Percentiles rank a stretch among this genome's conserved stretches.
These are phyloP conservation scores for Parnassius orleans DNA, from an alignment of 2,888 invertebrate genomes.

Conservation along the genomic window DNA sequence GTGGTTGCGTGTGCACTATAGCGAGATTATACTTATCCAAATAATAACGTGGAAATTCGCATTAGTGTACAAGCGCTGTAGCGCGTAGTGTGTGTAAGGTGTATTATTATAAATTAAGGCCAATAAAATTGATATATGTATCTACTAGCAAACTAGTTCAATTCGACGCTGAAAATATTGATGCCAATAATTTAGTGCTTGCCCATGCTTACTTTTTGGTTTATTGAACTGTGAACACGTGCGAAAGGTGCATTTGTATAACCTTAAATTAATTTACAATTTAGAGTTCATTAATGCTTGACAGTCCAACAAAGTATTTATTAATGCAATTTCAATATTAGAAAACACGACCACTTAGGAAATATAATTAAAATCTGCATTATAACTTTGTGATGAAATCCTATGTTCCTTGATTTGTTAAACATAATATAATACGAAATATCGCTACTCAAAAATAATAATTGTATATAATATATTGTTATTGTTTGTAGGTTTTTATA, in stretches of 20 bases:
- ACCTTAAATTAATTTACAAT: too few species aligned
- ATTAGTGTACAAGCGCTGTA: background rate
- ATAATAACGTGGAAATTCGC: background rate
- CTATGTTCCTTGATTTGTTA: background rate
- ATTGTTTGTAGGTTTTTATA: constrained; percentile 45
- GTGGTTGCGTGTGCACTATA: background rate
- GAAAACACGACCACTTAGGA: too few species aligned
- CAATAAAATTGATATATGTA: too few species aligned
- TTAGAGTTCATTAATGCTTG: too few species aligned
- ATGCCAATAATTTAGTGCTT: constrained; percentile 3
- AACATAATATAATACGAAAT: constrained; percentile 1
- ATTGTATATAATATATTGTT: constrained; percentile 54
- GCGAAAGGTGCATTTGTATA: too few species aligned
- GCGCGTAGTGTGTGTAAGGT: too few species aligned
- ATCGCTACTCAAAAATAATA: constrained; percentile 15
- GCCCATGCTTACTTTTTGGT: background rate
- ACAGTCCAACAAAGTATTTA: too few species aligned
- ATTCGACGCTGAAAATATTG: background rate
- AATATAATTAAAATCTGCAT: too few species aligned
- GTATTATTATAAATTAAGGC: too few species aligned
- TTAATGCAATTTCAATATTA: too few species aligned
- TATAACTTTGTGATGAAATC: too few species aligned
- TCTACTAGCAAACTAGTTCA: too few species aligned
- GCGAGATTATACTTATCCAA: background rate
- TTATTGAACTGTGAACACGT: background rate